Conservation (phyloP, 1,140 invertebrate species). For the Steinernema feltiae region DNA sequence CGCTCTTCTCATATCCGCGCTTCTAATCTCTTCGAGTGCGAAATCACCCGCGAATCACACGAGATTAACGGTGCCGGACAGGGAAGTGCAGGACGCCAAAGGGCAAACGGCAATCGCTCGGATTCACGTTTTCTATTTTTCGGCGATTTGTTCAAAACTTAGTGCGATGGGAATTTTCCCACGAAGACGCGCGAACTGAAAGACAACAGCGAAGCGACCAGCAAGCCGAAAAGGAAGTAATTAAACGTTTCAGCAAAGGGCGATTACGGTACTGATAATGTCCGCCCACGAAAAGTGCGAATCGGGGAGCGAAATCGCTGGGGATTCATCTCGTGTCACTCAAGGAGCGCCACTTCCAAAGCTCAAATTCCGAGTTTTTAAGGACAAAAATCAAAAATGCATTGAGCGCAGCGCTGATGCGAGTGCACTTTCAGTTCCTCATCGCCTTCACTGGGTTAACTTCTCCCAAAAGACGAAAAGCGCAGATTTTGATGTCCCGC, state of each 20-base stretch:
- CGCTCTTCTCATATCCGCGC: no score
- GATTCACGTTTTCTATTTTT: not conserved
- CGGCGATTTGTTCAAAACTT: not conserved
- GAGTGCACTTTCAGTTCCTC: not conserved
- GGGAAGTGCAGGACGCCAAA: not conserved
- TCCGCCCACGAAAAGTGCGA: not conserved
- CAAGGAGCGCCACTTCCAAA: not conserved
- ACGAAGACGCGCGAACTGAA: not conserved
- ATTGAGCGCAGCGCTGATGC: not conserved
- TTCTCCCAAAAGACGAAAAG: no score
- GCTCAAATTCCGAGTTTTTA: not conserved
- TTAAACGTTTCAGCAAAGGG: not conserved
- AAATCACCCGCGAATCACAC: no score
- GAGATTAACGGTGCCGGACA: not conserved
- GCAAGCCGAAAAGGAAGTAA: not conserved
- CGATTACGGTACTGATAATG: not conserved
- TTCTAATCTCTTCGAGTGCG: no score
- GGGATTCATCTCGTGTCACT: not conserved
- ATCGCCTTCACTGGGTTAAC: no score
- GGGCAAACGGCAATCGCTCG: not conserved
- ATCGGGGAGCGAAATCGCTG: not conserved
- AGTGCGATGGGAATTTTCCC: not conserved
- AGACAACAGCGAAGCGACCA: no score
- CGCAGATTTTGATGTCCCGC: no score
- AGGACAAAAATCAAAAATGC: not conserved